These are phyloP conservation scores for Motacilla tschutschensis DNA, from an alignment of 2,113 vertebrate species.

Conservation along the genomic window DNA sequence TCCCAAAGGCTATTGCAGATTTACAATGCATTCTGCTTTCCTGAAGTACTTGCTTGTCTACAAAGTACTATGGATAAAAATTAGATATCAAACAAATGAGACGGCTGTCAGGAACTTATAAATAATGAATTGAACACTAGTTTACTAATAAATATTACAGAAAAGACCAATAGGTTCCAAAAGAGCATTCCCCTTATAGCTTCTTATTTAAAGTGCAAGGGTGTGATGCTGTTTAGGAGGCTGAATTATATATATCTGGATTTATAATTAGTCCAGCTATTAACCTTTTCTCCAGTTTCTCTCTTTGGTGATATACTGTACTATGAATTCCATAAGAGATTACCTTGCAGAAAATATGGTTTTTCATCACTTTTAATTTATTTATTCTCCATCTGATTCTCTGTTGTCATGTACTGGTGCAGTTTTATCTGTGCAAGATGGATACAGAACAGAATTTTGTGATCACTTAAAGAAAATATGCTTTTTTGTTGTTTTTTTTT, in stretches of 20 bases:
- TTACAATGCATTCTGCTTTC: slow-evolving; percentile 5
- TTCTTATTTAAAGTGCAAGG: slow-evolving; percentile 23
- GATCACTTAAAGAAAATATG: not conserved
- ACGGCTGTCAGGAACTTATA: slow-evolving; percentile 53
- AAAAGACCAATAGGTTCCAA: slow-evolving; percentile 40
- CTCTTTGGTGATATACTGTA: slow-evolving; percentile 30
- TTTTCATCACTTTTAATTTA: slow-evolving; percentile 21
- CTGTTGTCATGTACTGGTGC: not conserved
- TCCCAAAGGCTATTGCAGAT: slow-evolving; percentile 35
- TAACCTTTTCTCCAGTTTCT: slow-evolving; percentile 55
- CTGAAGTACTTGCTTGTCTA: slow-evolving; percentile 47
- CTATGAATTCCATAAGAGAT: slow-evolving; percentile 21
- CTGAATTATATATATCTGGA: slow-evolving; percentile 56
- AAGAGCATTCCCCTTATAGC: slow-evolving; percentile 39
- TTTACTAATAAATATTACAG: slow-evolving; percentile 65
- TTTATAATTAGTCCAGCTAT: slow-evolving; percentile 63
- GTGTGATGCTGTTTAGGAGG: slow-evolving; percentile 35
- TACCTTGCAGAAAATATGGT: not conserved
- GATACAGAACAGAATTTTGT: not conserved
- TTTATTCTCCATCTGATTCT: not conserved
- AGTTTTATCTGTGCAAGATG: not conserved
- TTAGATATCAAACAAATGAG: slow-evolving; percentile 60
- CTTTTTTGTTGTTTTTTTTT: not conserved
- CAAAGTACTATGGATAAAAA: slow-evolving; percentile 58
- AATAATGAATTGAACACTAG: slow-evolving; percentile 68